A percentile compares a stretch with the other conserved stretches of the same genome.
Evolutionary conservation across 2,797 vertebrate species (phyloP).

Genomic region (Lutjanus campechanus): DNA sequence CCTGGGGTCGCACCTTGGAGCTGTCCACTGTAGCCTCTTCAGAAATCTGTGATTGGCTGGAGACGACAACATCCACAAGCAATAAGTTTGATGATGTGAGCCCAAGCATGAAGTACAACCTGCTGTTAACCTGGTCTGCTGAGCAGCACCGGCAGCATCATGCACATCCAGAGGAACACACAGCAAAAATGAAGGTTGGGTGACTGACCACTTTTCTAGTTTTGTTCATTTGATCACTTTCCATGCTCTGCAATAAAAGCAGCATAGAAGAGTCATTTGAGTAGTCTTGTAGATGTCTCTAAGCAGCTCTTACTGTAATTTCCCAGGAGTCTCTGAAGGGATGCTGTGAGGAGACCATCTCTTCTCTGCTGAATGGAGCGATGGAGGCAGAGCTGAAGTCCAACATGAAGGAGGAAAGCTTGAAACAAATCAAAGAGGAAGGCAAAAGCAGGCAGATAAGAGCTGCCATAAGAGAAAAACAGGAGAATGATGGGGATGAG

Average conservation of each 20-base stretch:
- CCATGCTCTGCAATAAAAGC: background rate
- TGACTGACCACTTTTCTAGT: background rate
- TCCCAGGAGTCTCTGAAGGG: slow-evolving; percentile 67
- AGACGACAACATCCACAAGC: slow-evolving; percentile 44
- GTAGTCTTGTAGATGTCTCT: background rate
- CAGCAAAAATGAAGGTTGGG: slow-evolving; percentile 54
- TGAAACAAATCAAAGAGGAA: slow-evolving; percentile 29
- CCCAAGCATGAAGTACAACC: slow-evolving; percentile 71
- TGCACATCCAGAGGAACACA: slow-evolving; percentile 11
- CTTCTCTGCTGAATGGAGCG: slow-evolving; percentile 22
- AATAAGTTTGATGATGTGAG: background rate
- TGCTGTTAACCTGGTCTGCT: slow-evolving; percentile 73
- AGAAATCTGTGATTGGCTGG: slow-evolving; percentile 84
- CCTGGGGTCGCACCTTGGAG: slow-evolving; percentile 88
- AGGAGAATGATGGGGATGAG: background rate
- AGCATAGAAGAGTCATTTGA: background rate
- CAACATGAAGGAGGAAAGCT: background rate
- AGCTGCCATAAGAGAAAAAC: slow-evolving; percentile 19
- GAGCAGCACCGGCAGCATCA: slow-evolving; percentile 29
- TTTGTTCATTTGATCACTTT: background rate
- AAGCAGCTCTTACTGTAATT: slow-evolving; percentile 19
- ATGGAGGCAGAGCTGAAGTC: background rate
- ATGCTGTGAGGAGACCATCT: slow-evolving; percentile 79
- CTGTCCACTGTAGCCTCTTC: slow-evolving; percentile 77
- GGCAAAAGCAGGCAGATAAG: slow-evolving; percentile 43